These are phyloP conservation scores for Agapornis canus DNA, from an alignment of 2,797 vertebrate genomes.

Conservation along the genomic window DNA sequence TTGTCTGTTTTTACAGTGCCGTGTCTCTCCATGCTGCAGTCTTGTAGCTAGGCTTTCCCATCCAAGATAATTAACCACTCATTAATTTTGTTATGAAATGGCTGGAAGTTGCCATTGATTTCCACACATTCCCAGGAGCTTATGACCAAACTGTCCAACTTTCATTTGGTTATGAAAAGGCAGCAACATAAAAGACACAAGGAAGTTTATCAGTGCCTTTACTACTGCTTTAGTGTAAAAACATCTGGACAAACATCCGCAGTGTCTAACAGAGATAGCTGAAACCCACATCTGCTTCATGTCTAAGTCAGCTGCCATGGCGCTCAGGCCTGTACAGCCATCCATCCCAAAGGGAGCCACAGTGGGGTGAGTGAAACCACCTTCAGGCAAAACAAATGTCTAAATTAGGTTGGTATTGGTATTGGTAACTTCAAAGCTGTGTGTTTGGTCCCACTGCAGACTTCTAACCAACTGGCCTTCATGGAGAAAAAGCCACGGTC, in stretches of 20 bases:
- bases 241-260: background rate
- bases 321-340: accelerated
- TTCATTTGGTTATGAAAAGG: background rate
- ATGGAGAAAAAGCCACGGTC: background rate
- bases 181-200: background rate
- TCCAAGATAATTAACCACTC: background rate
- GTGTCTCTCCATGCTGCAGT: background rate
- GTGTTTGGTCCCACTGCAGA: background rate
- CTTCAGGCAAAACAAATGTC: background rate
- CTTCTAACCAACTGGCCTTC: accelerated
- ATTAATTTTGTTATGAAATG: background rate
- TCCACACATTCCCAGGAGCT: background rate
- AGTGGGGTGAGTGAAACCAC: accelerated
- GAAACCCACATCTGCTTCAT: background rate
- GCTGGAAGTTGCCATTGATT: background rate
- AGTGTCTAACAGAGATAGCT: accelerated
- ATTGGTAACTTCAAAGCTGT: background rate
- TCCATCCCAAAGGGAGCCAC: accelerated
- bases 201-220: background rate
- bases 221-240: background rate
- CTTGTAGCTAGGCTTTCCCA: background rate
- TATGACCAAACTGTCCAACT: background rate
- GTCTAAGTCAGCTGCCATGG: accelerated
- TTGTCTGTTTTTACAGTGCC: background rate
- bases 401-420: background rate